A percentile compares a stretch with the other conserved stretches of the same genome.
phyloP scores from a whole-genome alignment of 1,140 invertebrate species.

The Brachionus plicatilis region DNA sequence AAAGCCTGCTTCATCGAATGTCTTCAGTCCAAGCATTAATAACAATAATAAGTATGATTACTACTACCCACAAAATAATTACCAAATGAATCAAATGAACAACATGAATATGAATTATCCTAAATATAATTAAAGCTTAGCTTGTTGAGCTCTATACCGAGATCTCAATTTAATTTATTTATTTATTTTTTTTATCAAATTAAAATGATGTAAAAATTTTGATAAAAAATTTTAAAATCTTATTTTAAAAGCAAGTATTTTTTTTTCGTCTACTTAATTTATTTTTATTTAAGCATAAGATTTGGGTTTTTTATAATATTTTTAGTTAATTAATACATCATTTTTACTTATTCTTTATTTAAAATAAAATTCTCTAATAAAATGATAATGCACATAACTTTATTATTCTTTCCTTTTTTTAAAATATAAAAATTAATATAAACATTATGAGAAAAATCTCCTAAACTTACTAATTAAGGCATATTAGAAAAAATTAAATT shows the following conservation, averaged over 20 bases:
- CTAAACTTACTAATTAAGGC: no score
- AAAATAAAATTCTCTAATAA: not conserved
- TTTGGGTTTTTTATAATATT: not conserved
- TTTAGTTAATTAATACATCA: not conserved
- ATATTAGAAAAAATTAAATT: no score
- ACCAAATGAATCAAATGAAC: conserved; percentile 21
- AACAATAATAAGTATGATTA: not conserved
- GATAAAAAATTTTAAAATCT: not conserved
- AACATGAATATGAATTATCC: not conserved
- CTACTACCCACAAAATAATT: not conserved
- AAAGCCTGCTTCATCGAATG: not conserved
- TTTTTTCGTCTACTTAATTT: not conserved
- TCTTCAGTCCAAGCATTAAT: not conserved
- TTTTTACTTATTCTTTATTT: not conserved
- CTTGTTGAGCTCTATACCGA: not conserved
- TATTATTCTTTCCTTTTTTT: not conserved
- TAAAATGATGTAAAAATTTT: not conserved
- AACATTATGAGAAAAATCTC: no score
- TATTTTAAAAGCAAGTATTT: not conserved
- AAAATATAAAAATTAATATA: not conserved
- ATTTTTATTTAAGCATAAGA: not conserved
- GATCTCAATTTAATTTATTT: not conserved
- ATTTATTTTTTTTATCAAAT: not conserved
- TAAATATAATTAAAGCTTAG: not conserved
- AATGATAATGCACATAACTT: not conserved